A percentile compares a stretch with the other conserved stretches of the same genome.
phyloP scores from a whole-genome alignment of 2,888 invertebrate genomes.

The Herminia tarsipennalis region DNA sequence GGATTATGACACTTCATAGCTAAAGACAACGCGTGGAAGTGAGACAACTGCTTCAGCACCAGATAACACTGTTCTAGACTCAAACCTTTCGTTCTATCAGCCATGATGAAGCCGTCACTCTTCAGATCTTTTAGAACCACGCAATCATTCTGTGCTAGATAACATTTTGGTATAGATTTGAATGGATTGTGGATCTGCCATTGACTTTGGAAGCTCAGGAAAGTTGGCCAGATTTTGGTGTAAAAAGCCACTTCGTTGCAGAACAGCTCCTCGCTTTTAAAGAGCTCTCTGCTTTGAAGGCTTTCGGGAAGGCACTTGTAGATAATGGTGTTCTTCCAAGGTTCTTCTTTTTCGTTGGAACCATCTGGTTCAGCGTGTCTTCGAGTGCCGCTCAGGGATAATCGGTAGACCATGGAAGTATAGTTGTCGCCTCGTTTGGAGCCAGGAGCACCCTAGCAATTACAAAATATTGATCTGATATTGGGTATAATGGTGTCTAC shows the following conservation, averaged over 20 bases:
- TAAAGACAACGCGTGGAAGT: constrained; percentile 88
- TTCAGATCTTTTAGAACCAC: constrained; percentile 87
- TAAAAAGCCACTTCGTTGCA: constrained; percentile 91
- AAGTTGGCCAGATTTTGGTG: constrained; percentile 88
- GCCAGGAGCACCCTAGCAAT: constrained; percentile 87
- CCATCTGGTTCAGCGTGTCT: constrained; percentile 61
- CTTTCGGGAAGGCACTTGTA: constrained; percentile 90
- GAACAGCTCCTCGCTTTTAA: constrained; percentile 89
- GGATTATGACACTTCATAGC: constrained; percentile 86
- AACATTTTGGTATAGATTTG: constrained; percentile 86
- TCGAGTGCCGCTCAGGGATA: constrained; percentile 84
- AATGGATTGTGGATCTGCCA: constrained; percentile 76
- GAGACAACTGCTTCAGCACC: constrained; percentile 86
- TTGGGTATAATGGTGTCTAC: too few relatives aligned
- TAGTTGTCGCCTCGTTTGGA: constrained; percentile 91
- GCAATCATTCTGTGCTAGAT: constrained; percentile 84
- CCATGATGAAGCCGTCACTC: constrained; percentile 87
- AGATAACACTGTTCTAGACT: constrained; percentile 86
- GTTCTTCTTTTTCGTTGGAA: constrained; percentile 62
- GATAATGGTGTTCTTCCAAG: constrained; percentile 89
- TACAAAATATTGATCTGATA: too few relatives aligned
- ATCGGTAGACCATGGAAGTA: constrained; percentile 89
- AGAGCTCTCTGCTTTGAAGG: constrained; percentile 87
- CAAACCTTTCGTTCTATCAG: constrained; percentile 87
- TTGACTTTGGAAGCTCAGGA: constrained; percentile 84